These are phyloP conservation scores for Sylvilagus bachmani DNA, from an alignment of 2,113 vertebrate genomes.

Conservation along the genomic window DNA sequence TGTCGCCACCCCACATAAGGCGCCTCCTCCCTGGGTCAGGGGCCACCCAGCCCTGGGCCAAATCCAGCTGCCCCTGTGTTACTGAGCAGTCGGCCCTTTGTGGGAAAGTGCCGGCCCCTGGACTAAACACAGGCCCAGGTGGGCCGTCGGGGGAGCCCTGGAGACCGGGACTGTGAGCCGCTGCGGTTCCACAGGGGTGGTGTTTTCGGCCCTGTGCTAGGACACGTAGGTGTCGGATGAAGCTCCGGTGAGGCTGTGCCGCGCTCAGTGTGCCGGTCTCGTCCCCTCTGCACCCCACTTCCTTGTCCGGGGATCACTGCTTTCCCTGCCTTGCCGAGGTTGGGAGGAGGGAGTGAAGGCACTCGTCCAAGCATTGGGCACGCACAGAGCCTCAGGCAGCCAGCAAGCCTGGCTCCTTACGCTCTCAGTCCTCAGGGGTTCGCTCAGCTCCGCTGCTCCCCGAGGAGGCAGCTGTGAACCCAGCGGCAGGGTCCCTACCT, in stretches of 20 bases:
- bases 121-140: background rate
- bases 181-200: background rate
- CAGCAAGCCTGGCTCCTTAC: no score
- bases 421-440: accelerated
- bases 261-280: background rate
- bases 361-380: background rate
- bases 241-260: background rate
- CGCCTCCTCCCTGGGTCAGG: background rate
- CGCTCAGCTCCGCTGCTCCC: accelerated
- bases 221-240: accelerated
- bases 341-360: background rate
- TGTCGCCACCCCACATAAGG: accelerated
- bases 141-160: no score
- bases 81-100: background rate
- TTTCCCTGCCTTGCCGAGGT: background rate
- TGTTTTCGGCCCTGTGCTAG: background rate
- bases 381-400: accelerated
- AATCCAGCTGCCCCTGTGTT: accelerated
- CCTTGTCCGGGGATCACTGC: background rate
- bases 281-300: accelerated
- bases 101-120: background rate
- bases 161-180: background rate
- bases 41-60: background rate
- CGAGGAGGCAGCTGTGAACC: background rate
- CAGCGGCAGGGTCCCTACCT: background rate